Evolutionary conservation across 64 coral and sea anemone species (phyloP).

Genomic region (Pocillopora verrucosa): DNA sequence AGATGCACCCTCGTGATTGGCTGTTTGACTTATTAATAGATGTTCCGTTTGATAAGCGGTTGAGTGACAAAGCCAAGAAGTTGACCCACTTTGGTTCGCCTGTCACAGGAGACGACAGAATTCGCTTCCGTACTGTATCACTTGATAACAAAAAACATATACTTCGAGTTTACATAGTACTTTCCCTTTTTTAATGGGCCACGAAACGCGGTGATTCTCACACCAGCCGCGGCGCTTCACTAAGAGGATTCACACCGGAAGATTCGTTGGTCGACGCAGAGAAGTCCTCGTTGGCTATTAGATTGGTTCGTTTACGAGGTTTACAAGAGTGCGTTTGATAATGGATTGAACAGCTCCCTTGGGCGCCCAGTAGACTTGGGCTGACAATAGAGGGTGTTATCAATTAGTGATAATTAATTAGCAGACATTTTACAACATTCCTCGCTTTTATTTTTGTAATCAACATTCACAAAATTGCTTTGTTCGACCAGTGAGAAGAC

Average conservation of each 20-base stretch:
- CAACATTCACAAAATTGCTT: conserved; percentile 88
- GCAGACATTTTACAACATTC: conserved; percentile 98
- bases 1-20: conserved; percentile 93
- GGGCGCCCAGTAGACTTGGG: conserved; percentile 66
- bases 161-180: conserved; percentile 42
- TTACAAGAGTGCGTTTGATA: conserved; percentile 46
- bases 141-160: conserved; percentile 98
- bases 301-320: conserved; percentile 36
- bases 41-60: conserved; percentile 86
- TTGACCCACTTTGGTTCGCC: conserved; percentile 49
- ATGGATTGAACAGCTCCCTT: conserved; percentile 46
- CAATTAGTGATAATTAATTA: conserved; percentile 99
- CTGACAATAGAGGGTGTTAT: conserved; percentile 94
- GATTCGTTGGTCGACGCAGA: conserved; percentile 17
- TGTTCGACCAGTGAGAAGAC: conserved; percentile 68
- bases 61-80: conserved; percentile 93
- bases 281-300: background rate
- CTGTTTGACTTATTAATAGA: conserved; percentile 98
- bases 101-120: conserved; percentile 79
- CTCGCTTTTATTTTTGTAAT: conserved; percentile 83
- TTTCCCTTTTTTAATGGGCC: conserved; percentile 7
- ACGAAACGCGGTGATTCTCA: conserved; percentile 48
- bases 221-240: background rate
- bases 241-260: background rate
- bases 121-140: conserved; percentile 76